phyloP scores from a whole-genome alignment of 2,888 invertebrate genomes.

The Adela reaumurella region DNA sequence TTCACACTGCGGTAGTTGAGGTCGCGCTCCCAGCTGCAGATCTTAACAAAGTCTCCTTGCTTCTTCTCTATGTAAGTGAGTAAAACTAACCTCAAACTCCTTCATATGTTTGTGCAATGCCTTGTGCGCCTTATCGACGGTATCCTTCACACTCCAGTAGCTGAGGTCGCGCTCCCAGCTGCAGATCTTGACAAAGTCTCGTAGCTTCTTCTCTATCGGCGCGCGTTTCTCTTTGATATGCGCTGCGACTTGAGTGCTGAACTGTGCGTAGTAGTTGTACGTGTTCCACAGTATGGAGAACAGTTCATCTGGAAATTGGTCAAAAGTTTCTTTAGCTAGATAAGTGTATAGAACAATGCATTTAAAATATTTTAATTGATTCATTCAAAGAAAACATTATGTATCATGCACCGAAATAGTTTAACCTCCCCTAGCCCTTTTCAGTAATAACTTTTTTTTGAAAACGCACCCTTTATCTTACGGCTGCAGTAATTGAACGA shows the following conservation, averaged over 20 bases:
- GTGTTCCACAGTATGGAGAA: slow-evolving; percentile 75
- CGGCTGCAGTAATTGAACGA: too few species aligned
- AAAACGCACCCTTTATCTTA: too few species aligned
- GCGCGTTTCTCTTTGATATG: slow-evolving; percentile 65
- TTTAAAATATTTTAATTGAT: too few species aligned
- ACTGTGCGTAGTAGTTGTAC: slow-evolving; percentile 81
- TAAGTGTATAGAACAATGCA: too few species aligned
- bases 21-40: too few species aligned
- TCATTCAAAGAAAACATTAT: too few species aligned
- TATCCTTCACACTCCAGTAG: slow-evolving; percentile 89
- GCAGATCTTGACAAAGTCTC: slow-evolving; percentile 92
- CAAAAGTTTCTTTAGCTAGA: too few species aligned
- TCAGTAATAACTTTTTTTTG: too few species aligned
- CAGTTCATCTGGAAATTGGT: slow-evolving; percentile 43
- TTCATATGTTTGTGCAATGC: slow-evolving; percentile 83
- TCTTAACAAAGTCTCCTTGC: too few species aligned
- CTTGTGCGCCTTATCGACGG: slow-evolving; percentile 83
- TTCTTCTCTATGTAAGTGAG: slow-evolving; percentile 16
- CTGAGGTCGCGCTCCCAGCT: slow-evolving; percentile 93
- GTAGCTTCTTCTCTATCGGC: slow-evolving; percentile 88
- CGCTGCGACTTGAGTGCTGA: slow-evolving; percentile 59
- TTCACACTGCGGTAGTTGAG: too few species aligned
- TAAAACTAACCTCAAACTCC: slow-evolving; percentile 66
- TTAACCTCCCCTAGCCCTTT: too few species aligned
- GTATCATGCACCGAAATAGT: too few species aligned